A percentile compares a stretch with the other conserved stretches of the same genome.
Evolutionary conservation across 2,797 vertebrate species (phyloP).

Genomic region (Valencia hispanica): DNA sequence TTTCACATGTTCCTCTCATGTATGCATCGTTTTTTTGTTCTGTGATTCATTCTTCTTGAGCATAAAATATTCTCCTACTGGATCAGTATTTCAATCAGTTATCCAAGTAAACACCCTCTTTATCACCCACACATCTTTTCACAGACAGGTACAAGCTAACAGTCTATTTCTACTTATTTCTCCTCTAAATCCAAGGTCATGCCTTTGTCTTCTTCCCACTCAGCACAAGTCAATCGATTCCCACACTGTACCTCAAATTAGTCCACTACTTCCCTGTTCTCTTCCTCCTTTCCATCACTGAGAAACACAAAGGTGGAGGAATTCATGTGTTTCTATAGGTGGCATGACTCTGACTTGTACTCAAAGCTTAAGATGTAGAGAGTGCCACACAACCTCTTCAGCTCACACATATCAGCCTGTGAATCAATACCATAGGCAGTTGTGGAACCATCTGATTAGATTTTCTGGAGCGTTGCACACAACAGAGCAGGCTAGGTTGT

Average conservation of each 20-base stretch:
- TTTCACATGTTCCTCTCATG: neutral
- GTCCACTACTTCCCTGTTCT: neutral
- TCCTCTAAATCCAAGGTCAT: neutral
- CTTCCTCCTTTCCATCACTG: neutral
- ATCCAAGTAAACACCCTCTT: neutral
- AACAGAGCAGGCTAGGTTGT: neutral
- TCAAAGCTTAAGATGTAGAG: neutral
- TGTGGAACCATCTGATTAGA: neutral
- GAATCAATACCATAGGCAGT: neutral
- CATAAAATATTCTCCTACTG: neutral
- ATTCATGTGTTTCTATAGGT: neutral
- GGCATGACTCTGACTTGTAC: neutral
- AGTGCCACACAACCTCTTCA: neutral
- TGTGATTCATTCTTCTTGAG: neutral
- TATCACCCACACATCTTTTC: neutral
- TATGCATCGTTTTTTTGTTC: neutral
- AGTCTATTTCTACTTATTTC: neutral
- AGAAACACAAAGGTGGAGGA: neutral
- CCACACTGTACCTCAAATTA: neutral
- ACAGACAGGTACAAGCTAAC: neutral
- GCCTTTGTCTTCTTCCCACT: slow-evolving; percentile 4
- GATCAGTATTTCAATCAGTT: too few relatives aligned
- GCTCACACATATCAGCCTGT: neutral
- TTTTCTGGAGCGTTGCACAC: neutral
- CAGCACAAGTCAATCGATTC: neutral